These are phyloP conservation scores for Tachystola acroxantha DNA, from an alignment of 2,888 invertebrate species.

Conservation along the genomic window DNA sequence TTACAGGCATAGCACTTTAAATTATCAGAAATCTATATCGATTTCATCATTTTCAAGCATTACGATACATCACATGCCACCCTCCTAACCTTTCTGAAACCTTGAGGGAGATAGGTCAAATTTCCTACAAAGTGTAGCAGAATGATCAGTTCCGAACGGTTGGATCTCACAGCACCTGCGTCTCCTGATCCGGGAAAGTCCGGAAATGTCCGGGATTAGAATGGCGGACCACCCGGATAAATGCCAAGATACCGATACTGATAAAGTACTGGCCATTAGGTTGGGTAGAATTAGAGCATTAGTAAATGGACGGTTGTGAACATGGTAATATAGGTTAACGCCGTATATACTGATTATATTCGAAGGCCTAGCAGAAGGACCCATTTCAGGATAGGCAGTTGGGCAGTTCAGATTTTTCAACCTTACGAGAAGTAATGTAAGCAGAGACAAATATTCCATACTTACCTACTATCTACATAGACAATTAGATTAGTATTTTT, in stretches of 20 bases:
- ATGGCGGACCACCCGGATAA: slow-evolving; percentile 37
- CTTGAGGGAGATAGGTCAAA: slow-evolving; percentile 9
- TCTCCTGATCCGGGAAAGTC: slow-evolving; percentile 44
- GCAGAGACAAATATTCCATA: too few species aligned
- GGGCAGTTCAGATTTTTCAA: too few species aligned
- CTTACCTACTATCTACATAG: too few species aligned
- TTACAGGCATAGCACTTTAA: too few species aligned
- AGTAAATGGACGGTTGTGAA: slow-evolving; percentile 4
- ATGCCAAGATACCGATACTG: slow-evolving; percentile 51
- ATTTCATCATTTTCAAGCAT: too few species aligned
- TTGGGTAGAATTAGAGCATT: slow-evolving; percentile 38
- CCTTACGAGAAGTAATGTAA: too few species aligned
- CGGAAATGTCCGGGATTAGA: slow-evolving; percentile 19
- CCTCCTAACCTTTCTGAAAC: slow-evolving; percentile 6
- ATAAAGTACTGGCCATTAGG: slow-evolving; percentile 55
- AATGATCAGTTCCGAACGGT: slow-evolving; percentile 45
- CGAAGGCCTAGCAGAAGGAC: too few species aligned
- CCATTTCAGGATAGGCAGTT: too few species aligned
- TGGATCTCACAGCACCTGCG: slow-evolving; percentile 43
- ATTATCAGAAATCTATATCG: too few species aligned
- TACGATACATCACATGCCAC: background rate
- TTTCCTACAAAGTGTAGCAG: slow-evolving; percentile 29
- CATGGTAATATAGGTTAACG: too few species aligned
- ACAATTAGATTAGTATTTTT: too few species aligned
- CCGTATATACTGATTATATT: too few species aligned